These are phyloP conservation scores for Tenthredo notha DNA, from an alignment of 2,888 invertebrate species.

Conservation along the genomic window DNA sequence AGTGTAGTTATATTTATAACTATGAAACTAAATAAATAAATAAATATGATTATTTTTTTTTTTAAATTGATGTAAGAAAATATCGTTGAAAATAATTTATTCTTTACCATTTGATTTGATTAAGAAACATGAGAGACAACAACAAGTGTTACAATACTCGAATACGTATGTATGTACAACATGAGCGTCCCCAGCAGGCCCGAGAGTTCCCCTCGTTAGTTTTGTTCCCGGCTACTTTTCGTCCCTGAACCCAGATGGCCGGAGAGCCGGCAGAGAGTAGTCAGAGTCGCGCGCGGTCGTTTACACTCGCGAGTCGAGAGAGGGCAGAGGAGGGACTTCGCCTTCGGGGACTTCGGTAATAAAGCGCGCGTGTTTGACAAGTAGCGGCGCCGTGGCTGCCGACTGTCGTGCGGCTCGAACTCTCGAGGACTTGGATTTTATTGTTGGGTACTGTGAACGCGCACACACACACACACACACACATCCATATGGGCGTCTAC, in stretches of 20 bases:
- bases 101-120: slow-evolving; percentile 9
- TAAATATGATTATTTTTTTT: background rate
- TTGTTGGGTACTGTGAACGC: background rate
- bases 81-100: background rate
- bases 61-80: background rate
- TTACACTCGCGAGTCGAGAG: slow-evolving; percentile 49
- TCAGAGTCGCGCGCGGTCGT: slow-evolving; percentile 42
- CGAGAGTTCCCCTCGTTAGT: background rate
- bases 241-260: slow-evolving; percentile 54
- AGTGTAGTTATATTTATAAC: background rate
- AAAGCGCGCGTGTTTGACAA: slow-evolving; percentile 52
- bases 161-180: background rate
- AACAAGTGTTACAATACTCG: slow-evolving; percentile 6
- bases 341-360: slow-evolving; percentile 43
- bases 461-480: no score
- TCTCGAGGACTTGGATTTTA: slow-evolving; percentile 5
- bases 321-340: slow-evolving; percentile 47
- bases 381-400: slow-evolving; percentile 33
- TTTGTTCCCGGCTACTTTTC: slow-evolving; percentile 40
- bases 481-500: background rate
- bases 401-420: slow-evolving; percentile 31
- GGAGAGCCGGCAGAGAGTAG: slow-evolving; percentile 39
- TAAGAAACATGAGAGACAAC: background rate
- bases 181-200: background rate
- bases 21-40: background rate